Percentiles rank a stretch among this genome's conserved stretches.
Conservation (phyloP, 2,113 vertebrate species). For the Mugil cephalus region DNA sequence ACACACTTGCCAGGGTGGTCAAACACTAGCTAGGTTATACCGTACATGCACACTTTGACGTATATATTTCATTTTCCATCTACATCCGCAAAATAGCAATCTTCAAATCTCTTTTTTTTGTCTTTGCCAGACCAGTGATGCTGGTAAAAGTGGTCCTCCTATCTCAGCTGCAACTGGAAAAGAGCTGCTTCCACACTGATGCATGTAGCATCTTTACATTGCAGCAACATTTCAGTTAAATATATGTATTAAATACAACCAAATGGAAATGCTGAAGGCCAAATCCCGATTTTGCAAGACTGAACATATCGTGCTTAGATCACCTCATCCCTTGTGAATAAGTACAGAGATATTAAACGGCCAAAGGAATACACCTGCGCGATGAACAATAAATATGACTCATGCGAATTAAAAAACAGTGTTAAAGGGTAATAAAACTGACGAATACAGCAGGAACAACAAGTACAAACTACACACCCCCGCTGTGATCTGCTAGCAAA, state of each 20-base stretch:
- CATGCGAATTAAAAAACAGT: slow-evolving; percentile 8
- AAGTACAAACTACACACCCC: slow-evolving; percentile 4
- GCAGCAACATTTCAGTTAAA: background rate
- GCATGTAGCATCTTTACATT: background rate
- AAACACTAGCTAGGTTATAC: slow-evolving; percentile 20
- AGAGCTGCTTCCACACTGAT: background rate
- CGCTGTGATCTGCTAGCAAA: slow-evolving; percentile 1
- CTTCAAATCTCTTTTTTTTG: background rate
- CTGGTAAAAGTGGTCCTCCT: background rate
- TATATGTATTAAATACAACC: background rate
- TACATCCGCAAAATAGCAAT: background rate
- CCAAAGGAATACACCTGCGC: background rate
- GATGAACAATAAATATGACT: slow-evolving; percentile 21
- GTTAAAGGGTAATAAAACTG: slow-evolving; percentile 1
- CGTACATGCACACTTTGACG: slow-evolving; percentile 15
- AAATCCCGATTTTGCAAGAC: background rate
- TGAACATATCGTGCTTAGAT: background rate
- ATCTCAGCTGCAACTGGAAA: background rate
- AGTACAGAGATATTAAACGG: background rate
- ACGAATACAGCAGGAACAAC: slow-evolving; percentile 8
- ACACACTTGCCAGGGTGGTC: slow-evolving; percentile 44
- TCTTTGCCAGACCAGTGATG: background rate
- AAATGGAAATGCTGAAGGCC: background rate
- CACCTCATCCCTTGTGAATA: background rate
- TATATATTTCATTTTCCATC: slow-evolving; percentile 33